phyloP scores from a whole-genome alignment of 2,113 vertebrate genomes.

The Equus przewalskii region DNA sequence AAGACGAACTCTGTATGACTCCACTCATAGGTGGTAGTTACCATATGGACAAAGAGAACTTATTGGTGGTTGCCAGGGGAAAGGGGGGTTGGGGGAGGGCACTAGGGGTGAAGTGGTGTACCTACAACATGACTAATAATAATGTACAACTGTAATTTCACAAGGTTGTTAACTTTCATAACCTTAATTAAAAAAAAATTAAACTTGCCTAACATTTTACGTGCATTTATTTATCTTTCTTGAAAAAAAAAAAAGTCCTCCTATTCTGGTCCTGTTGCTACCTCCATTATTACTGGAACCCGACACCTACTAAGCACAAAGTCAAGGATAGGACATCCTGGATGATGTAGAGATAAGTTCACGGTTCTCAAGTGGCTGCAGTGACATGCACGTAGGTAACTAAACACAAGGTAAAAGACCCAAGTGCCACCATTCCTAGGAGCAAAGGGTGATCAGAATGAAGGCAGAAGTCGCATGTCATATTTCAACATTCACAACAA shows the following conservation, averaged over 20 bases:
- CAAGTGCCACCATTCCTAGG: background rate
- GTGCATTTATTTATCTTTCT: background rate
- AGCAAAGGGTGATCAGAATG: background rate
- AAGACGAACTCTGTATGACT: too few relatives aligned
- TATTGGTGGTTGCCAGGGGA: too few relatives aligned
- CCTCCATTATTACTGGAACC: background rate
- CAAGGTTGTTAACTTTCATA: too few relatives aligned
- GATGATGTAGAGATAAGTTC: background rate
- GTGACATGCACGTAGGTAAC: too few relatives aligned
- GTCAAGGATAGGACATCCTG: background rate
- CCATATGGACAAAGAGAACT: too few relatives aligned
- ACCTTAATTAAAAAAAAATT: too few relatives aligned
- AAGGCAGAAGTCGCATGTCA: background rate
- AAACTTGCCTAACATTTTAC: background rate
- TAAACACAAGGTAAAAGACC: background rate
- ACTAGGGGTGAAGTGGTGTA: too few relatives aligned
- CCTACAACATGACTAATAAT: too few relatives aligned
- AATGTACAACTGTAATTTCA: too few relatives aligned
- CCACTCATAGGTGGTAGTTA: too few relatives aligned
- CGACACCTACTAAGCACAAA: background rate
- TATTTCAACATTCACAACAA: background rate
- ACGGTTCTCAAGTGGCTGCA: background rate
- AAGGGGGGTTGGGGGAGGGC: too few relatives aligned
- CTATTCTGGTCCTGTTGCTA: background rate
- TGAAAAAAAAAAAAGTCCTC: background rate